A percentile compares a stretch with the other conserved stretches of the same genome.
phyloP scores from a whole-genome alignment of 2,888 invertebrate genomes.

The Cinara cedri region DNA sequence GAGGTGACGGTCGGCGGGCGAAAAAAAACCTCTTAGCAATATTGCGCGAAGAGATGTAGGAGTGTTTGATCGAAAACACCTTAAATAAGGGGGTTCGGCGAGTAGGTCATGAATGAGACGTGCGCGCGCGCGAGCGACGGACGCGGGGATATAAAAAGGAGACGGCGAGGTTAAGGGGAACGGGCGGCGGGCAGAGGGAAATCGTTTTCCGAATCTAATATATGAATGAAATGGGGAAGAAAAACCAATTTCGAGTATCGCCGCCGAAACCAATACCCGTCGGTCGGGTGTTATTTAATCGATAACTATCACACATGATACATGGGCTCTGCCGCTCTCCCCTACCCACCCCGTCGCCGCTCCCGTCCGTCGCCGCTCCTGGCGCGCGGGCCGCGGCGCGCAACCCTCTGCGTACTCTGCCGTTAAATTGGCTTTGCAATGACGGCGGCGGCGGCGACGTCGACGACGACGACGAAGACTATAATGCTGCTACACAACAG shows the following conservation, averaged over 20 bases:
- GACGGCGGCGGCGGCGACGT: constrained; percentile 20
- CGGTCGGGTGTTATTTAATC: constrained; percentile 59
- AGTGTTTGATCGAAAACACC: constrained; percentile 57
- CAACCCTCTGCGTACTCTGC: constrained; percentile 50
- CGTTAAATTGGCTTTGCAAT: constrained; percentile 55
- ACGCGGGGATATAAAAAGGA: background rate
- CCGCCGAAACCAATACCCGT: constrained; percentile 58
- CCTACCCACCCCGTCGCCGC: background rate
- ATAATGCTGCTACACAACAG: background rate
- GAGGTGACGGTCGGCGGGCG: background rate
- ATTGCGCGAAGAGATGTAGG: constrained; percentile 57
- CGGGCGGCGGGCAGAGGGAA: constrained; percentile 33
- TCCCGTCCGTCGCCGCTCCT: too few species aligned
- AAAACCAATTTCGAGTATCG: constrained; percentile 59
- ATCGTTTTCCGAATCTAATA: constrained; percentile 58
- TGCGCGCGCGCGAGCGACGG: constrained; percentile 14
- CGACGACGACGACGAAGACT: constrained; percentile 22
- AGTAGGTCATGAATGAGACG: constrained; percentile 56
- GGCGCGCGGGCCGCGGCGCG: background rate
- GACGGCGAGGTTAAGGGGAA: background rate
- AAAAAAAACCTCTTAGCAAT: constrained; percentile 56
- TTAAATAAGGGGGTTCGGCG: constrained; percentile 53
- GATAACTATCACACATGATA: constrained; percentile 59
- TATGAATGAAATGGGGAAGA: constrained; percentile 59
- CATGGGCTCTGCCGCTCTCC: constrained; percentile 45